Base-by-base conservation (phyloP, 2,888 invertebrate genomes). In the Augiades crinisus region DNA sequence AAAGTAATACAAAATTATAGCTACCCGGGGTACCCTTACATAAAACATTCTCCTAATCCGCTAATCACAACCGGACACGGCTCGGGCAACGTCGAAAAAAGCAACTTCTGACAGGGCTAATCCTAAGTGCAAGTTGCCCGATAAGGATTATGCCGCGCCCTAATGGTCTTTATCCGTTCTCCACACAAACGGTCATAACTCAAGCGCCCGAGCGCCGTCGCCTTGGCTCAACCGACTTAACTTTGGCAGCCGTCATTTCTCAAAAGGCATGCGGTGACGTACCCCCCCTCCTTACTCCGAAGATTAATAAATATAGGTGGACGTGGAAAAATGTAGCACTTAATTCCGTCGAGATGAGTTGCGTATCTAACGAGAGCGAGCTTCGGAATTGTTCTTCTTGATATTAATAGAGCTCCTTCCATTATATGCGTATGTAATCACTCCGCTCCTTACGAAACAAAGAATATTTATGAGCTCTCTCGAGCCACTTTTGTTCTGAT, bases 201-300 rank as follows among this genome's bases (percentile, higher is more conserved):
- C 87, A 86, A 72, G 72, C 72, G 50, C 50, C 50, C 50, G 30
- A 43, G 36, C 34, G 36, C 43, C 50, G 67, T 80, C 84, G 81
- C 81, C 81, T 82, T 82, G 81, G 83, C 87, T 86, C 83, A 85
- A 84, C 81, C 87, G 88, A 86, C 88, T 88, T 88, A 88, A 81
- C 84, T 88, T 88, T 86, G 88, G 88, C 87, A 88, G 86, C 72
- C 88, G 85, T 89, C 88, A 88, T 89, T 89, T 88, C 89, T 89
- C 89, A 89, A 85, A 84, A 81, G 83, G 81, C 83, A 83, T 77
- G 78, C 81, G 81, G 79, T 81, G 86, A 85, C 82, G 83, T 79
- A 75, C 75, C 68, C 71, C 72, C 68, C 63, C 57, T 56, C 58
- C 65, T 67, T 62, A 54, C 53, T 62, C 70, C 65, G 66, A 70